A percentile compares a stretch with the other conserved stretches of the same genome.
These are phyloP conservation scores for Subacronicta megacephala DNA, from an alignment of 2,888 invertebrate species.

Conservation along the genomic window DNA sequence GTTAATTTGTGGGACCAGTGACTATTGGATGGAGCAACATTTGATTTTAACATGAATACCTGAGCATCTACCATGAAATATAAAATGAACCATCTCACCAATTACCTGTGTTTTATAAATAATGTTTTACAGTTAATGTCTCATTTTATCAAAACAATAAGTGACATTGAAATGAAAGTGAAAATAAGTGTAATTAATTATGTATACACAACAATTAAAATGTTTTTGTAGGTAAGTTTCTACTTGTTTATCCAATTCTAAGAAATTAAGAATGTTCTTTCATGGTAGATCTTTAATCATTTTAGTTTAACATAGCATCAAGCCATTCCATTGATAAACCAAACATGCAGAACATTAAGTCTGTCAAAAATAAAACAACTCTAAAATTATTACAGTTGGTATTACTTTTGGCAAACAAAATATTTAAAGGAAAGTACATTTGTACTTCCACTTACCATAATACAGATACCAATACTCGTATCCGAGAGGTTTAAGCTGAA, in stretches of 20 bases:
- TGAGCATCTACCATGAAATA: neutral
- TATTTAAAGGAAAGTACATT: conserved; percentile 80
- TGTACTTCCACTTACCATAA: conserved; percentile 88
- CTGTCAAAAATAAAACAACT: conserved; percentile 63
- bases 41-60: neutral
- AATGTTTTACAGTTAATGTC: neutral
- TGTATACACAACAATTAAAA: neutral
- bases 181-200: neutral
- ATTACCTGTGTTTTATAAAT: neutral
- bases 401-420: conserved; percentile 71
- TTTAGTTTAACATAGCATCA: conserved; percentile 44
- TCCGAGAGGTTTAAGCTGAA: conserved; percentile 87
- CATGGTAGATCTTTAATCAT: conserved; percentile 21
- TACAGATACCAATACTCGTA: conserved; percentile 85
- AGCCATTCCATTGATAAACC: conserved; percentile 61
- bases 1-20: neutral
- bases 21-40: neutral
- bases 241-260: neutral
- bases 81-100: neutral
- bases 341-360: conserved; percentile 59
- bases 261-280: conserved; percentile 21
- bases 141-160: neutral
- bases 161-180: neutral
- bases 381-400: neutral
- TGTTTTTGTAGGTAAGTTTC: neutral